Base-by-base conservation (phyloP, 2,113 vertebrate genomes). In the Cephalopterus ornatus region DNA sequence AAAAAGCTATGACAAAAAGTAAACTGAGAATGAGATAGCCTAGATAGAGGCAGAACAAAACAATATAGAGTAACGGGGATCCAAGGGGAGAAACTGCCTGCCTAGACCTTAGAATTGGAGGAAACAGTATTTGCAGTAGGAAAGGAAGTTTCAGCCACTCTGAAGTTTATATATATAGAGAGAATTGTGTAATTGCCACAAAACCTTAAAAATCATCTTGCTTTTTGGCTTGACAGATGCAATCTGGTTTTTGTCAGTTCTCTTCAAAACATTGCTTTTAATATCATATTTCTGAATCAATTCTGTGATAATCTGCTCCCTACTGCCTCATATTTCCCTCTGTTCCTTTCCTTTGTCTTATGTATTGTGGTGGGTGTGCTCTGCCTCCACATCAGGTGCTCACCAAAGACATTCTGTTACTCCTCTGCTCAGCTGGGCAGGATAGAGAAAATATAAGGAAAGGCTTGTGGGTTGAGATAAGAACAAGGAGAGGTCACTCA, bases 211-310 rank as follows among this genome's bases (percentile, higher is more conserved):
- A 33, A 4, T 13, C 44, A 56, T 73, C 71, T 95, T 93, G 18
- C 47, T 91, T 92, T 95, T 91, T 70, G 59, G 35, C 70, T 95
- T 96, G 94, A 95, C 85, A 93, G 71, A 35, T 85, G 58, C 94
- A 88, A 95, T 96, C 85, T 96, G 92, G 67, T 83, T 95, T 59
- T 71, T 94, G 94, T 85, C 93, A 93, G 32, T 58, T 63, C 32
- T 85, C 71, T 92, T 95, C 86, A 89, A 87, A 95, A 75, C 66
- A 76, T 53, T 92, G 42, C 83, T 95, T 92, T 35, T 88, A 85
- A 47, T 68, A 91, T 35, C 76, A 50, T 61, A 72, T 82, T 91
- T 96, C 76, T 56, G 46, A 88, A 62, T 76, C 20, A 83, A 37
- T 55, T 84, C 49, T 62, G 62, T 92, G 88, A 79, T 93, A 85